Base-by-base conservation (phyloP, 2,888 invertebrate genomes). In the Liposcelis brunnea region DNA sequence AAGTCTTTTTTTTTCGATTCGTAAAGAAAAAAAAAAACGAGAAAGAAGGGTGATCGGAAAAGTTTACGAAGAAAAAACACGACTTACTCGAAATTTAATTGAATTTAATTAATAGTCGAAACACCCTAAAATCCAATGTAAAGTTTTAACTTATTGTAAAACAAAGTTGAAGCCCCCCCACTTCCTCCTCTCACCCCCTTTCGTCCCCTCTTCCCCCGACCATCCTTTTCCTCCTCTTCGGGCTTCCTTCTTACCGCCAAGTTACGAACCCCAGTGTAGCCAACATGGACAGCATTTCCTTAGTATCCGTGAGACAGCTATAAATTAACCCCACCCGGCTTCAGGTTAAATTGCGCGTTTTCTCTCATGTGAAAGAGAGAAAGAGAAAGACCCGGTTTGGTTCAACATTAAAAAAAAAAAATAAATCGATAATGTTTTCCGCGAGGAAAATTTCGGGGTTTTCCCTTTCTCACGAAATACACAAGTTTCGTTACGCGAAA, bases 191-290 rank as follows among this genome's bases (percentile, higher is more conserved):
- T 19, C 31, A 12, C 36, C 19, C 31, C 15, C 10, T 35, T 12
- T 38, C 10, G 35, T 32, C 33, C 36, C 8, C 35, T 43, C 26
- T 15, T 34, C 32, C n/a, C 43, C 10, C 32, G n/a, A n/a, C n/a
- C n/a, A n/a, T n/a, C 16, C 34, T 26, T 45, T 46, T 32, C 48
- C 19, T 43, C 50, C 44, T 45, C 47, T 43, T 49, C 46, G 42
- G 35, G 43, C 43, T 33, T 40, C 31, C 31, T 44, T 48, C 48
- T 36, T 26, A 4, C 10, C 10, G 10, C 35, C 35, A 16, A 14
- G 35, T 16, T 35, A 15, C 35, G 15, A 35, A 35, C 35, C 35
- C 15, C 15, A 21, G 12, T 43, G 43, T n/a, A 5, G 12, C 3
- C 43, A 19, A n/a, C 32, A 15, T 10, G 11, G 19, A 19, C 33